Conservation (phyloP, 1,140 invertebrate species). For the Drosophila kurseongensis region DNA sequence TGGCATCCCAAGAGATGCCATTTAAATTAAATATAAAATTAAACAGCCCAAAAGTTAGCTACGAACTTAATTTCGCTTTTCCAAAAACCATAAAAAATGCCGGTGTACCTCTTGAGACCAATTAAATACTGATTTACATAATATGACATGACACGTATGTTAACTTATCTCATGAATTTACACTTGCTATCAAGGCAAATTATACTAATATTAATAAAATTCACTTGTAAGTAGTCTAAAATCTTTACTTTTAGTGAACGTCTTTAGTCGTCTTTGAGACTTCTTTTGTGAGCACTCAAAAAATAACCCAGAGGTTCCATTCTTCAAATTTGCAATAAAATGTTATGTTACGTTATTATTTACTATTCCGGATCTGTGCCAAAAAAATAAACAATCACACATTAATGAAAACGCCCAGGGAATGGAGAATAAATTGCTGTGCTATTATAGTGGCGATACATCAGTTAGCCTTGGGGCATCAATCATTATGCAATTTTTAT, state of each 20-base stretch:
- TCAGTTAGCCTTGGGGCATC: constrained; percentile 26
- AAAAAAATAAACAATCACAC: constrained; percentile 20
- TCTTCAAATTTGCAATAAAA: neutral
- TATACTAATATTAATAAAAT: neutral
- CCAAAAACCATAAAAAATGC: neutral
- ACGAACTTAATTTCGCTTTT: neutral
- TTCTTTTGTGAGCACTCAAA: neutral
- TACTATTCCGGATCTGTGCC: neutral
- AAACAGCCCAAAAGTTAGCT: neutral
- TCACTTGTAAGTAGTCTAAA: neutral
- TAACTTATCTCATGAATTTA: neutral
- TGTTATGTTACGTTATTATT: neutral
- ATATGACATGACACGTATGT: neutral
- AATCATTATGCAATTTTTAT: constrained; percentile 51
- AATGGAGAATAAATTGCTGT: constrained; percentile 8
- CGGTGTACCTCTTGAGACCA: neutral
- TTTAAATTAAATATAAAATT: neutral
- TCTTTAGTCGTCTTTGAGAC: neutral
- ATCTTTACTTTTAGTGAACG: neutral
- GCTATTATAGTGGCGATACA: constrained; percentile 38
- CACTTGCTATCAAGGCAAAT: neutral
- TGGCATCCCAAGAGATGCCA: neutral
- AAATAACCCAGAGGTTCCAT: neutral
- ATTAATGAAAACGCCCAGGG: constrained; percentile 9
- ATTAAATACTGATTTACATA: neutral